Evolutionary conservation across 2,888 invertebrate species (phyloP), one percentile per base, ranked within the genome.

Genomic region (Leptura quadrifasciata): DNA sequence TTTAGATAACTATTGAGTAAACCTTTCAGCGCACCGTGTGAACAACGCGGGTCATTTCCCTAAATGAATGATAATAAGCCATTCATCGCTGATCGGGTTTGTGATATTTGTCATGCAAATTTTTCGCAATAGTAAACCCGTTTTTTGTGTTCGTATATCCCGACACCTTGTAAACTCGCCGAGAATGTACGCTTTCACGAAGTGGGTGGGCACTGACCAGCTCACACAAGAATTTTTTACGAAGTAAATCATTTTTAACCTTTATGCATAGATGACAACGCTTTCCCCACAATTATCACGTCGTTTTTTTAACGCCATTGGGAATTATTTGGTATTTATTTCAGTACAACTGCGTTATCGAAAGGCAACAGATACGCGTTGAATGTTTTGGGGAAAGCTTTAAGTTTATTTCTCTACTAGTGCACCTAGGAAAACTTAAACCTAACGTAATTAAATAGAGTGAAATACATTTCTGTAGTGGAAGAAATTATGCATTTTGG

Each of bases 101-200:
- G 27, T n/a, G 1, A 60, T 15, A 31, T 60, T 60, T 60, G 60
- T 60, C 60, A 60, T 60, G 60, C 27, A 60, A 60, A 60, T 60
- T 60, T 60, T 60, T 60, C 60, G 60, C n/a, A 60, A 60, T 60
- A 60, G 60, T 27, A 60, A 60, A 60, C 27, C 12, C 27, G 27
- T 47, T 47, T 47, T 47, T n/a, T 47, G 47, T 15, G 47, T 2
- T 47, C 47, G n/a, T 47, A n/a, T 17, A 47, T 47, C n/a, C 31
- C 2, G 60, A 24, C 60, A 60, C 60, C 27, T 60, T n/a, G 60
- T 60, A 60, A 60, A 5, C 27, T 27, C 0, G 47, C n/a, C n/a
- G n/a, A 5, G 47, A 47, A 15, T 47, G 47, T 47, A n/a, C 15
- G 24, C 60, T 60, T 60, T 60, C 60, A 60, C 60, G 60, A n/a